Evolutionary conservation across 2,113 vertebrate genomes (phyloP).

Genomic region (Lagenorhynchus albirostris): DNA sequence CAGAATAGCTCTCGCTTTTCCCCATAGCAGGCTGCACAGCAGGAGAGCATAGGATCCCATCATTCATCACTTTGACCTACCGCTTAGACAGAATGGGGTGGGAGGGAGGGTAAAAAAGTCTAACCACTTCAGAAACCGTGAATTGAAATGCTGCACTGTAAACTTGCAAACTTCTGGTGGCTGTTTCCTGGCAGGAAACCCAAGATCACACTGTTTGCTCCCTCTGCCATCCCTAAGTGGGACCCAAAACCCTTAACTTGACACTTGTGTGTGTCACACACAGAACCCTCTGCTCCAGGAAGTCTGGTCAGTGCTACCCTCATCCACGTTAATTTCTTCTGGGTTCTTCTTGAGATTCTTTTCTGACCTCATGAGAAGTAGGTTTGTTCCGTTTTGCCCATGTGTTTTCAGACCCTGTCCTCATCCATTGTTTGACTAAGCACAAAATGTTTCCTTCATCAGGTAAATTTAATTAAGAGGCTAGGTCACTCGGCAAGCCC

Average conservation of each 20-base stretch:
- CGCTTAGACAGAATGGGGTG: accelerated
- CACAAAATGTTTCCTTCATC: neutral
- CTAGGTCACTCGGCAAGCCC: neutral
- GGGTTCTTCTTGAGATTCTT: neutral
- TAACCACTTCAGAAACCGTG: neutral
- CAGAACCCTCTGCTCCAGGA: neutral
- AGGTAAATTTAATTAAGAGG: neutral
- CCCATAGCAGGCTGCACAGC: accelerated
- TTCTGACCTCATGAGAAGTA: neutral
- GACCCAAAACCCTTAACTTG: neutral
- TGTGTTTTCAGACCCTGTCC: neutral
- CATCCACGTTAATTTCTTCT: neutral
- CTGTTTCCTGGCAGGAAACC: neutral
- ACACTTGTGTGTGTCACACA: accelerated
- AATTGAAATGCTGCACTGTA: neutral
- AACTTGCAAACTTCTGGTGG: neutral
- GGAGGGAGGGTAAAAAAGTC: neutral
- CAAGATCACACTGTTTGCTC: neutral
- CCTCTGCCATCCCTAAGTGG: neutral
- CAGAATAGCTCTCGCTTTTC: neutral
- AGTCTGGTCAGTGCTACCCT: neutral
- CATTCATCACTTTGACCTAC: neutral
- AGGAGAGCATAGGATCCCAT: neutral
- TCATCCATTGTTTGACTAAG: neutral
- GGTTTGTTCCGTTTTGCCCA: neutral